phyloP scores from a whole-genome alignment of 2,113 vertebrate species.

The Smithornis capensis region DNA sequence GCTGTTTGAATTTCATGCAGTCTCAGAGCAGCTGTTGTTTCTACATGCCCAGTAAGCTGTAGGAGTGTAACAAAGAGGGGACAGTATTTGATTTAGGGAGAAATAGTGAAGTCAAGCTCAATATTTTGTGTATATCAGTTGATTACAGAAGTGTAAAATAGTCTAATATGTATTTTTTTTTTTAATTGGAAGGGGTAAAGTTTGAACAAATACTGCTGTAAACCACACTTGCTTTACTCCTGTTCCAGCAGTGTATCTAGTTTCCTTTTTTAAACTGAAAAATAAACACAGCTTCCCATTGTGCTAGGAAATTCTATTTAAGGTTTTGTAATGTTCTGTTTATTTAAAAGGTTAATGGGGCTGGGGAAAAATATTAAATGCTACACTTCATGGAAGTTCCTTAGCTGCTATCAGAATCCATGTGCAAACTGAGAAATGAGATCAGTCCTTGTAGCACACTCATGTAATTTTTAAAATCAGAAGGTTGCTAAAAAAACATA shows the following conservation, averaged over 20 bases:
- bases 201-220: background rate
- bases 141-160: background rate
- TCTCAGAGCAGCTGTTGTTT: background rate
- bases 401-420: background rate
- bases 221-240: background rate
- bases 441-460: background rate
- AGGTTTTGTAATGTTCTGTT: background rate
- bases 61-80: background rate
- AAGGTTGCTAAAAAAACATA: background rate
- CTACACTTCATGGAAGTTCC: background rate
- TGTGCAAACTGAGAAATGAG: background rate
- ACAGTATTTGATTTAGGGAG: background rate
- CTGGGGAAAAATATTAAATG: background rate
- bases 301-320: background rate
- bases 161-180: background rate
- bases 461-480: conserved; percentile 10
- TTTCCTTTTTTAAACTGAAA: background rate
- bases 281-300: background rate
- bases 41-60: background rate
- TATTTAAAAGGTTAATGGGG: background rate
- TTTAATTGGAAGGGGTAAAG: background rate
- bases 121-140: background rate
- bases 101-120: background rate
- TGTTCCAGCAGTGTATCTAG: background rate
- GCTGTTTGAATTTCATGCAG: background rate